Base-by-base conservation (phyloP, 2,113 vertebrate species). In the Girardinichthys multiradiatus region DNA sequence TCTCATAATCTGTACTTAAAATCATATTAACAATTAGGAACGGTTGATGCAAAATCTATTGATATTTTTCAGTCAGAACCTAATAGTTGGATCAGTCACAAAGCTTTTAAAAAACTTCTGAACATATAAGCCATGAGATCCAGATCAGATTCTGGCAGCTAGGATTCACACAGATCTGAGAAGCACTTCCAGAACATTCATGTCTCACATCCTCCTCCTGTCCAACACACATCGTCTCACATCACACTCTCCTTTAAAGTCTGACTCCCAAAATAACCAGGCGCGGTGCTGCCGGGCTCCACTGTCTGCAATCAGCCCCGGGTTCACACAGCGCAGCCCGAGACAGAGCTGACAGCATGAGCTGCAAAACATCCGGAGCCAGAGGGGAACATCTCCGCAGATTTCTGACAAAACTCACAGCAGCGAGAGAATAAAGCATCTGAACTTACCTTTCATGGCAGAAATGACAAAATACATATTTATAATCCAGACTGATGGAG, bases 391-490 rank as follows among this genome's bases (percentile, higher is more conserved):
- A 62, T 62, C 58, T 35, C 57, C 37, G 2, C 29, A 59, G 19
- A 57, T 30, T 10, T 35, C 35, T 7, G 35, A 35, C 10, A n/a
- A n/a, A n/a, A 21, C 5, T 2, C 39, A 17, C 54, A 62, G 24
- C 54, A 10, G 64, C 13, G 12, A 30, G 19, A 21, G 66, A 14
- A 39, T 7, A 27, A 0, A 39, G 45, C 3, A 3, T 11, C 54
- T 28, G 29, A 24, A 67, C 91, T 90, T 93, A 97, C 96, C 96
- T 96, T 97, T 97, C 96, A 97, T 97, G 90, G 95, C 95, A 92
- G 95, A 95, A 91, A 95, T 95, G 90, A 95, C 94, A 94, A 96
- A 93, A 94, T 95, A 96, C 96, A 96, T 96, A 91, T 89, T 96
- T 94, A 90, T 81, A 81, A 77, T 90, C 85, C 72, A 29, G 70